These are phyloP conservation scores for Mesocricetus auratus DNA, from an alignment of 2,113 vertebrate genomes.

Conservation along the genomic window DNA sequence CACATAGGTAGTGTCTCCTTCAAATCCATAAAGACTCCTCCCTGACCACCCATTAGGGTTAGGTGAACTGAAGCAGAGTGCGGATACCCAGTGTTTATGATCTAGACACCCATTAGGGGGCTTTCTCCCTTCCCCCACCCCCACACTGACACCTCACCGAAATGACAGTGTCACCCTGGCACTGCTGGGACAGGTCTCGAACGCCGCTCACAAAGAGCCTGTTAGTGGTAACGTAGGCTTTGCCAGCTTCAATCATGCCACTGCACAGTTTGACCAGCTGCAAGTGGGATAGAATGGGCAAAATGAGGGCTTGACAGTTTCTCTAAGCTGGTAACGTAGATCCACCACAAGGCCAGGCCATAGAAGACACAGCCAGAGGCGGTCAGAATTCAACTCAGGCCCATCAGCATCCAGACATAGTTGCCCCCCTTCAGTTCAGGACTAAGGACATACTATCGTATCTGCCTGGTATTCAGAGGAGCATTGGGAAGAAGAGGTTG, in stretches of 20 bases:
- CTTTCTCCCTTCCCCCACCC: neutral
- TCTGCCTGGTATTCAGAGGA: neutral
- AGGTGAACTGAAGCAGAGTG: too few species aligned
- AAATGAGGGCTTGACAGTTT: neutral
- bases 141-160: slow-evolving; percentile 89
- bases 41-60: neutral
- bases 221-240: slow-evolving; percentile 95
- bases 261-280: slow-evolving; percentile 98
- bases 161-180: slow-evolving; percentile 96
- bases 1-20: neutral
- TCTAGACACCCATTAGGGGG: neutral
- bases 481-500: neutral
- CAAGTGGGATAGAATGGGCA: fast-evolving
- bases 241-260: slow-evolving; percentile 96
- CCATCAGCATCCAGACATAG: neutral
- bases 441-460: neutral
- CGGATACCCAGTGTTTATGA: neutral
- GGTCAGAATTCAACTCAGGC: neutral
- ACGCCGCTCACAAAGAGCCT: slow-evolving; percentile 96
- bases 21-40: neutral
- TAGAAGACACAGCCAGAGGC: neutral
- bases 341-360: neutral
- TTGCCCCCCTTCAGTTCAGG: neutral
- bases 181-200: slow-evolving; percentile 96
- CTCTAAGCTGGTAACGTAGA: fast-evolving